A percentile compares a stretch with the other conserved stretches of the same genome.
Evolutionary conservation across 2,797 vertebrate genomes (phyloP).

Genomic region (Tangara arthus): DNA sequence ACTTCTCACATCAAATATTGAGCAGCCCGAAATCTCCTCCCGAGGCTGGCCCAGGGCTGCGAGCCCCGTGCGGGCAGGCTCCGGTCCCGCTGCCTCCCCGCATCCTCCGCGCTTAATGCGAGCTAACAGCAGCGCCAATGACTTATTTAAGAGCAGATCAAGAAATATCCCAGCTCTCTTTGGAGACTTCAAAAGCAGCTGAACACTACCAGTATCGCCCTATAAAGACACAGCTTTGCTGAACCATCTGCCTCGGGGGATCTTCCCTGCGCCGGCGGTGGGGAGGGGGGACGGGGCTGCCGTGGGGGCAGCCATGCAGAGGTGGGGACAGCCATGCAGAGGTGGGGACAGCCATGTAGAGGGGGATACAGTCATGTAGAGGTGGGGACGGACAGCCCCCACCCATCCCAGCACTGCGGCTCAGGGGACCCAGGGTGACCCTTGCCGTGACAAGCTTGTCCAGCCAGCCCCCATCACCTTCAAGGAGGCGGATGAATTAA

Average conservation of each 20-base stretch:
- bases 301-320: fast-evolving
- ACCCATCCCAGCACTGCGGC: background rate
- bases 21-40: background rate
- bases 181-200: slow-evolving; percentile 58
- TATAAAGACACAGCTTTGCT: slow-evolving; percentile 42
- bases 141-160: slow-evolving; percentile 69
- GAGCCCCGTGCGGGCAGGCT: background rate
- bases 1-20: background rate
- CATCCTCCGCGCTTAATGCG: background rate
- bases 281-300: background rate
- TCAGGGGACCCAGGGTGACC: background rate
- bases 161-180: slow-evolving; percentile 47
- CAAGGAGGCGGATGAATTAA: background rate
- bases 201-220: slow-evolving; percentile 6
- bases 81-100: background rate
- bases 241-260: background rate
- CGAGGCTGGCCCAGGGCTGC: background rate
- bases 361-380: too few species aligned
- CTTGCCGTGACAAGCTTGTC: too few species aligned
- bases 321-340: background rate
- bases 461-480: background rate
- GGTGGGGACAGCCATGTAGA: too few species aligned
- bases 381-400: background rate
- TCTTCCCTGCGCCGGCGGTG: fast-evolving
- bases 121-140: slow-evolving; percentile 53